Evolutionary conservation across 2,888 invertebrate species (phyloP), one percentile per base, ranked within the genome.

Genomic region (Gnatocerus cornutus): DNA sequence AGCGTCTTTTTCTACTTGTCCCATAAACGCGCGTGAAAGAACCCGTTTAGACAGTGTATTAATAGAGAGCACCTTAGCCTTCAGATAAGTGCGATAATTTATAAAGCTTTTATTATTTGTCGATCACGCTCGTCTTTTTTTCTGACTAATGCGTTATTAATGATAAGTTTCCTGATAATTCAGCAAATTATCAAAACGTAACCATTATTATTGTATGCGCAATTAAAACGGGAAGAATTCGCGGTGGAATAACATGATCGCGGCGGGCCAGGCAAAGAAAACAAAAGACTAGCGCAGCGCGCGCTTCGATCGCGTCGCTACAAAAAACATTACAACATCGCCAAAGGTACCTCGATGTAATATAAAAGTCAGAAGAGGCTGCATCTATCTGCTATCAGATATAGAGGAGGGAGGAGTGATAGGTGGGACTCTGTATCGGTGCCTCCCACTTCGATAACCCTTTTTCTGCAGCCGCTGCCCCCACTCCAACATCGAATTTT

Each of bases 401-500:
- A 78, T 79, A 75, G 78, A 74, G 75, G 79, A 74, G 76, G 80
- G 80, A 78, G 82, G 79, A 79, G 71, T 76, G 77, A 79, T 78
- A 81, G 83, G 83, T 78, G 81, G 82, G 79, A 79, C 81, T 79
- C 77, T 75, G 73, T 79, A 82, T 82, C 79, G 82, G 82, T 76
- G 74, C 80, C 82, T 81, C 83, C 83, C 81, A 81, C 83, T 81
- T 80, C 79, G 75, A 79, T 78, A 79, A 80, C 79, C 78, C 79
- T 79, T 80, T 80, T 79, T 78, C 74, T 73, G 56, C 62, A 33
- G 53, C 53, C 53, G 27, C n/a, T 53, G 12, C 71, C 68, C 71
- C 72, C 71, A 64, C 74, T 43, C 58, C 55, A 77, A 76, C 68
- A 78, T 79, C 79, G 80, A 80, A 83, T 83, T 84, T 83, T 83